Percentiles rank a stretch among this genome's conserved stretches.
Evolutionary conservation across 2,797 vertebrate genomes (phyloP).

Genomic region (Denticeps clupeoides): DNA sequence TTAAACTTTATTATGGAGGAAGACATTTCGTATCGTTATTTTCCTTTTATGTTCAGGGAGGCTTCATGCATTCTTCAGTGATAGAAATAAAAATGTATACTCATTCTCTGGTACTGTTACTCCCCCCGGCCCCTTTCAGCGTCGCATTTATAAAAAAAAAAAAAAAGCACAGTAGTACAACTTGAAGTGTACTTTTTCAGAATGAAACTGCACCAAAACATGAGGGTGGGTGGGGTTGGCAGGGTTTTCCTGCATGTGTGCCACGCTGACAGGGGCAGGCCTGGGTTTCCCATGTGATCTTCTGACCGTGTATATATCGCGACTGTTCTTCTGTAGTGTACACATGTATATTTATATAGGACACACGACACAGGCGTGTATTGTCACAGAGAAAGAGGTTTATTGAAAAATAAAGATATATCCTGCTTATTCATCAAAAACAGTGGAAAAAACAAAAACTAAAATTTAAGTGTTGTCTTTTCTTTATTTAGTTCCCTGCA

Average conservation of each 20-base stretch:
- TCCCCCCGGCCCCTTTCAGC: too few relatives aligned
- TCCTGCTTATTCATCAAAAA: slow-evolving; percentile 71
- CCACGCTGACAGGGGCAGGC: not conserved
- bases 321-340: slow-evolving; percentile 38
- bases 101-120: too few relatives aligned
- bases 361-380: slow-evolving; percentile 31
- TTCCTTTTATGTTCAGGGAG: too few relatives aligned
- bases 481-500: not conserved
- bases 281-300: slow-evolving; percentile 10
- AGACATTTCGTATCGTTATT: too few relatives aligned
- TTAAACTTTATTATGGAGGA: too few relatives aligned
- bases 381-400: slow-evolving; percentile 82
- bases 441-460: slow-evolving; percentile 61
- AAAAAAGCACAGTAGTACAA: too few relatives aligned
- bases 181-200: too few relatives aligned
- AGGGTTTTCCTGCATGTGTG: not conserved
- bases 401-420: slow-evolving; percentile 99
- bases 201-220: not conserved
- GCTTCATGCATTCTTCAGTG: too few relatives aligned
- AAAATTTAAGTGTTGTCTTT: not conserved
- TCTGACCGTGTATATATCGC: slow-evolving; percentile 39
- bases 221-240: too few relatives aligned
- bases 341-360: slow-evolving; percentile 34
- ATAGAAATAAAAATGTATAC: too few relatives aligned
- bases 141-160: too few relatives aligned